Base-by-base conservation (phyloP, 30 jellyfish, hydroid and myxozoan species). In the Nemopilema nomurai region DNA sequence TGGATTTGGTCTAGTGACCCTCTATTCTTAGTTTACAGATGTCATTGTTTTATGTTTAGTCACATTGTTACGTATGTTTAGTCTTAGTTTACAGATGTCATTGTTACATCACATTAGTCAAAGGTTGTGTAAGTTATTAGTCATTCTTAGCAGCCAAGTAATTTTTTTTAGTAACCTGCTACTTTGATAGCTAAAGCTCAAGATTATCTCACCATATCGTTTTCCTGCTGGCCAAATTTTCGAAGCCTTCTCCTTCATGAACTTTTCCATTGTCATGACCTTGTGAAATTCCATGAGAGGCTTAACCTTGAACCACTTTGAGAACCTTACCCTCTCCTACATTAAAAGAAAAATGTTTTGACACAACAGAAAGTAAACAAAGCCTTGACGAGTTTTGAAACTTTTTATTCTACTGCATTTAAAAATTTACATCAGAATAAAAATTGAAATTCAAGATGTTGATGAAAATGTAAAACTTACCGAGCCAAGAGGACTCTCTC, bases 181-280 rank as follows among this genome's bases (percentile, higher is more conserved):
- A n/a, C n/a, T n/a, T n/a, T n/a, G n/a, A n/a, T n/a, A n/a, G n/a
- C 13, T 41, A 41, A 41, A 41, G 57, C 13, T 41, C n/a, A n/a
- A n/a, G 30, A 30, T 21, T 0, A 28, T 26, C 81, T 18, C 28
- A 93, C 98, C 98, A 64, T 50, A 76, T 52, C 96, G 77, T 63
- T 77, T 71, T 23, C 92, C 97, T 21, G 71, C 76, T 57, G 92
- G 97, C 98, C 98, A 93, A 26, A 89, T 78, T 25, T 28, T 68
- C 20, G 96, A 86, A 22, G 98, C 97, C 20, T 87, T 26, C 19
- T 78, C 86, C 51, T 89, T 78, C 98, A 93, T 93, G 67, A 93
- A 93, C 19, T 83, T 51, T 53, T 93, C 96, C 98, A 93, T 93
- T 83, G 92, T 51, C 49, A 93, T 79, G 20, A 89, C 98, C 64